Base-by-base conservation (phyloP, 2,797 vertebrate genomes). In the Pangasius macronema region DNA sequence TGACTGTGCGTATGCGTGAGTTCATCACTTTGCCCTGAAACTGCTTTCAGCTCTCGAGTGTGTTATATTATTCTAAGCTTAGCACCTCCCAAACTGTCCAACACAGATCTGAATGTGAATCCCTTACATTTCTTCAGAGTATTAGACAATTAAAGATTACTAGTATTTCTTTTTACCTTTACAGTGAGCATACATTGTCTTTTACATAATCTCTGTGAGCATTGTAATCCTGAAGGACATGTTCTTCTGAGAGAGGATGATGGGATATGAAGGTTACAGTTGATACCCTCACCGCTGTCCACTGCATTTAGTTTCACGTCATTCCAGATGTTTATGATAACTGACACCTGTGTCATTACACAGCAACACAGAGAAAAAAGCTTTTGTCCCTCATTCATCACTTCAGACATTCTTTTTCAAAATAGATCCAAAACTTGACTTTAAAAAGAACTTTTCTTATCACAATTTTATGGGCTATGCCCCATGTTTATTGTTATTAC, bases 11-110 rank as follows among this genome's bases (percentile, higher is more conserved):
- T 53, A 36, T 39, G 30, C 4, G 22, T 53, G 39, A 61, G 67
- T 82, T 80, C 30, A 14, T 82, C 36, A 61, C 36, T 82, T 65
- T 55, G n/a, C n/a, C 77, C 85, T 73, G n/a, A 72, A 87, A 75
- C 42, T 55, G 86, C 13, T 65, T 75, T 30, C 9, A 75, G 68
- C 8, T 7, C 57, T 87, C 22, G 13, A n/a, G 86, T 36, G n/a
- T 73, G 42, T 51, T 82, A 53, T 82, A 87, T 83, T 53, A 75
- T 72, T 55, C 53, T 61, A 73, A 57, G 36, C 63, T 6, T 68
- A 55, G 27, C 51, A 33, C 53, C 49, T 68, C 27, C 30, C 30
- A 57, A 57, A 39, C 53, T 36, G 20, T 79, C 30, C 30, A 20
- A 57, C 9, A 1, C 3, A 0, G 20, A 79, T 65, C 5, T 77